phyloP scores from a whole-genome alignment of 2,888 invertebrate genomes.

The Cephus rjabovi region DNA sequence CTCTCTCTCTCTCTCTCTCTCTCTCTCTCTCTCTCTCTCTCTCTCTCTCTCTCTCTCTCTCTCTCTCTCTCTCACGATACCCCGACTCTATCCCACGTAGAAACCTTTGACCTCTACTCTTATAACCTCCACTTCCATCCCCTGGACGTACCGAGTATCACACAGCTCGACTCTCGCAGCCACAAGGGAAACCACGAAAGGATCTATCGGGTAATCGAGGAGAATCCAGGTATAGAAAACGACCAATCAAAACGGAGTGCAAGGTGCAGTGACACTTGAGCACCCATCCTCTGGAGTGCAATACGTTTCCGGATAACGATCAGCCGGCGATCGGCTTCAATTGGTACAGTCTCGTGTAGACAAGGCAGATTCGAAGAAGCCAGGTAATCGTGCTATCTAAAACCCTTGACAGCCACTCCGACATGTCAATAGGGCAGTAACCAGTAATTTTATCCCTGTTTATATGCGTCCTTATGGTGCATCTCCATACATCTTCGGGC shows the following conservation, averaged over 20 bases:
- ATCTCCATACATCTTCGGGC: conserved; percentile 14
- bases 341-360: conserved; percentile 19
- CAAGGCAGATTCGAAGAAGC: conserved; percentile 3
- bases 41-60: conserved; percentile 21
- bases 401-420: conserved; percentile 33
- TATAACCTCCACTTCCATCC: not conserved
- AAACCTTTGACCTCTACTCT: not conserved
- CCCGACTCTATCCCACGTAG: not conserved
- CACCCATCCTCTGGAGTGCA: not conserved
- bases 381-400: conserved; percentile 31
- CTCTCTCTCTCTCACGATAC: conserved; percentile 11
- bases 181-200: not conserved
- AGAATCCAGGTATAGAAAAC: not conserved
- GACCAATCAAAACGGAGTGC: conserved; percentile 3
- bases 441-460: conserved; percentile 39
- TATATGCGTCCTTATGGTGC: conserved; percentile 31
- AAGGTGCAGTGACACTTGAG: conserved; percentile 1
- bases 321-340: conserved; percentile 29
- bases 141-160: not conserved
- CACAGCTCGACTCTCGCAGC: not conserved
- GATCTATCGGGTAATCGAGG: not conserved
- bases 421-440: conserved; percentile 45
- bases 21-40: conserved; percentile 21
- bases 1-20: conserved; percentile 24
- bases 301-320: conserved; percentile 30